phyloP scores from a whole-genome alignment of 2,797 vertebrate species.

The Pseudochromis fuscus region DNA sequence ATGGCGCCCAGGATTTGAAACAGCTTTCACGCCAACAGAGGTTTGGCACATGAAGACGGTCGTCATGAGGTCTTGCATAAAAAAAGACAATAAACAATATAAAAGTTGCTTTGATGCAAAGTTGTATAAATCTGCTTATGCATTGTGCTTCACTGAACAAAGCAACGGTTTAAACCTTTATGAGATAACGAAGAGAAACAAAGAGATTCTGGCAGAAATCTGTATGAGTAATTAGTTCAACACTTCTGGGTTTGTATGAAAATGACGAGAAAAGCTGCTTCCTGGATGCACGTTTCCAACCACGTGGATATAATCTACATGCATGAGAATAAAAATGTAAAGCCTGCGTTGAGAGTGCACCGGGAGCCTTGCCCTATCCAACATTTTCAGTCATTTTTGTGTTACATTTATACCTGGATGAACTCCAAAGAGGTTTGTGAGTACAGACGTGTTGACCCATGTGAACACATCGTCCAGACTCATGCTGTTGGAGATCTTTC shows the following conservation, averaged over 20 bases:
- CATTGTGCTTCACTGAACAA: constrained; percentile 4
- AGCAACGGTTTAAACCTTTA: not conserved
- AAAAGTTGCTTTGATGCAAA: constrained; percentile 1
- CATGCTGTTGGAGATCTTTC: constrained; percentile 76
- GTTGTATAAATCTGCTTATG: not conserved
- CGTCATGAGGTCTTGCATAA: too few relatives aligned
- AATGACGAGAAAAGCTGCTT: not conserved
- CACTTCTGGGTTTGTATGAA: not conserved
- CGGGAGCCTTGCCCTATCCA: too few relatives aligned
- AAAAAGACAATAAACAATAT: not conserved
- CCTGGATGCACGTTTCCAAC: not conserved
- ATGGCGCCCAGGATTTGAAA: not conserved
- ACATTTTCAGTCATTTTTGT: too few relatives aligned
- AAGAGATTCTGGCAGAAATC: not conserved
- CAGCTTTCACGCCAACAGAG: not conserved
- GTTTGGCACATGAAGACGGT: not conserved
- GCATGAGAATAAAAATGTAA: not conserved
- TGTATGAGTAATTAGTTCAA: not conserved
- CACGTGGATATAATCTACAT: not conserved
- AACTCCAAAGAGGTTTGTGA: constrained; percentile 87
- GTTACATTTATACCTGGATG: constrained; percentile 84
- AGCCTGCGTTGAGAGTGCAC: too few relatives aligned
- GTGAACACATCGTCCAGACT: constrained; percentile 86
- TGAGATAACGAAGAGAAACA: not conserved
- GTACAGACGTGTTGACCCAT: constrained; percentile 89